These are phyloP conservation scores for Ypsolopha scabrella DNA, from an alignment of 2,888 invertebrate species.

Conservation along the genomic window DNA sequence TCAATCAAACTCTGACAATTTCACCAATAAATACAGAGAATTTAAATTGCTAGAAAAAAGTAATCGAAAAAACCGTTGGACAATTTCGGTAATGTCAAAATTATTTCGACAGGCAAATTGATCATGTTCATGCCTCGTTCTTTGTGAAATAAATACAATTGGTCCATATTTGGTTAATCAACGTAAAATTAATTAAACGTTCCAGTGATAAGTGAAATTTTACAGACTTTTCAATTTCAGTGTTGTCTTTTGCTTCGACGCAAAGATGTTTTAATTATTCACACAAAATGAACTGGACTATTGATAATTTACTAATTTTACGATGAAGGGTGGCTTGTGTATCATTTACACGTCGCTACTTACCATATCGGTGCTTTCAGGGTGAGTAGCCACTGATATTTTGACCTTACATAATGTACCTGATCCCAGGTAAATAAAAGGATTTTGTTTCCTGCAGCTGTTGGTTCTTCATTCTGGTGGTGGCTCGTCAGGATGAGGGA, in stretches of 20 bases:
- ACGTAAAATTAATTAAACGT: conserved; percentile 10
- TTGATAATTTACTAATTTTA: conserved; percentile 60
- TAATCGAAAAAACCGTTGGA: background rate
- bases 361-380: conserved; percentile 71
- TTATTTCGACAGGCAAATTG: background rate
- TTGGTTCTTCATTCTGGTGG: conserved; percentile 70
- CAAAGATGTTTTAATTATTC: conserved; percentile 37
- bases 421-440: background rate
- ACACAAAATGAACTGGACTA: conserved; percentile 53
- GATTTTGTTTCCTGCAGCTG: conserved; percentile 52
- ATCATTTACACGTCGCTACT: conserved; percentile 72
- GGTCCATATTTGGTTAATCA: too few species aligned
- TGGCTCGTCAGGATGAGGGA: conserved; percentile 52
- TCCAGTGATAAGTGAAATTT: conserved; percentile 8
- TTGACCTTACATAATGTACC: conserved; percentile 1
- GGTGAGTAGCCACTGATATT: conserved; percentile 37
- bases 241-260: conserved; percentile 21
- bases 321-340: conserved; percentile 73
- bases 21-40: background rate
- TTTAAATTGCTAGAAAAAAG: background rate
- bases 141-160: too few species aligned
- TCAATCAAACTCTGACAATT: too few species aligned
- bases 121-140: too few species aligned
- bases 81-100: conserved; percentile 1
- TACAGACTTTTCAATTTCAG: background rate